These are phyloP conservation scores for Florisuga fusca DNA, from an alignment of 2,797 vertebrate species.

Conservation along the genomic window DNA sequence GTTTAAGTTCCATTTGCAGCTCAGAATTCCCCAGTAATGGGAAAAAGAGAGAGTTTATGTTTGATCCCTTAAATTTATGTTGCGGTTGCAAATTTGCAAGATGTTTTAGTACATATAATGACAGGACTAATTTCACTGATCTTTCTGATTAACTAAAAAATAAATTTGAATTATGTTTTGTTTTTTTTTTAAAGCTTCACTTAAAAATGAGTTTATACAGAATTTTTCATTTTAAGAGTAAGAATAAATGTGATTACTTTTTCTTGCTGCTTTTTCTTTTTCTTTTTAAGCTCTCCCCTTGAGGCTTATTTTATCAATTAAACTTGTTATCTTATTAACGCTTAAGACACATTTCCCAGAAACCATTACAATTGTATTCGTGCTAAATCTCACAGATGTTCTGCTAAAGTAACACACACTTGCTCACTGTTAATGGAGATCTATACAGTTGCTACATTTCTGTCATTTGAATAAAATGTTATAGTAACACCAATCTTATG, in stretches of 20 bases:
- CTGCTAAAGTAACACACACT: neutral
- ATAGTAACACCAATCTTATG: neutral
- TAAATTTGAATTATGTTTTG: neutral
- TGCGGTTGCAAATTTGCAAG: neutral
- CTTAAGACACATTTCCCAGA: constrained; percentile 45
- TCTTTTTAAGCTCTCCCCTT: neutral
- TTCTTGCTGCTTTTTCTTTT: neutral
- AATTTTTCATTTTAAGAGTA: neutral
- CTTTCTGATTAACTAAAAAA: neutral
- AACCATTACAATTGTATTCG: constrained; percentile 49
- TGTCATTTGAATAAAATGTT: neutral
- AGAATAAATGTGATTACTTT: neutral
- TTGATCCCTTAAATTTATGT: neutral
- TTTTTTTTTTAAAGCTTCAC: constrained; percentile 16
- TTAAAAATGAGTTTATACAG: constrained; percentile 4
- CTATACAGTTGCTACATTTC: neutral
- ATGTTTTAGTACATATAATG: neutral
- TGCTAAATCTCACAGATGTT: constrained; percentile 68
- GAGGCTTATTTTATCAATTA: constrained; percentile 70
- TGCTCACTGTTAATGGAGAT: neutral
- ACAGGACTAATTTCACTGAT: neutral
- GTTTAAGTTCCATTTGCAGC: neutral
- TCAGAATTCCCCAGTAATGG: neutral
- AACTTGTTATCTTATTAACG: constrained; percentile 75
- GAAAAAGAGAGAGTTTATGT: neutral